phyloP scores from a whole-genome alignment of 2,797 vertebrate species.

The Sciurus vulgaris region DNA sequence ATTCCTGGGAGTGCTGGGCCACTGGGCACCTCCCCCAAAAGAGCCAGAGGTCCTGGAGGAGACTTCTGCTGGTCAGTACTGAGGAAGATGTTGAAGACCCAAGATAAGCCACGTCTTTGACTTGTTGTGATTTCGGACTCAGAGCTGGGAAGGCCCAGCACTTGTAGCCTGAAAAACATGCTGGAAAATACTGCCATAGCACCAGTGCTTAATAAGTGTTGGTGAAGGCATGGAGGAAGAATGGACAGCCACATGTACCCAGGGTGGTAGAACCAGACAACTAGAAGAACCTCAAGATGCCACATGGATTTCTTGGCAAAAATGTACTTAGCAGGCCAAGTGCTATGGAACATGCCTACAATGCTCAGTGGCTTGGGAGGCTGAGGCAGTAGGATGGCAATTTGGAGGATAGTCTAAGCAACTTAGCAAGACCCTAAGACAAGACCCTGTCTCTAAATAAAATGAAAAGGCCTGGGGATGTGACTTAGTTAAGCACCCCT shows the following conservation, averaged over 20 bases:
- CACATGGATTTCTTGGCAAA: not conserved
- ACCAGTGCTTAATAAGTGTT: accelerated
- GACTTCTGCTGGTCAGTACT: not conserved
- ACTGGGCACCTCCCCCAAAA: not conserved
- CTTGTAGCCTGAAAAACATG: too few species aligned
- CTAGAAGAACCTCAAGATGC: not conserved
- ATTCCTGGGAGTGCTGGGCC: not conserved
- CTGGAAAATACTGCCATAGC: not conserved
- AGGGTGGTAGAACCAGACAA: not conserved
- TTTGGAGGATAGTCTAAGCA: not conserved
- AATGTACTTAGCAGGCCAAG: not conserved
- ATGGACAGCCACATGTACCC: not conserved
- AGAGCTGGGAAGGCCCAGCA: not conserved
- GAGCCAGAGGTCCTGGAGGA: not conserved
- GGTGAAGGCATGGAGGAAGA: not conserved
- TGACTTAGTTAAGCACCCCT: too few species aligned
- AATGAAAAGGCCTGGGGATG: not conserved
- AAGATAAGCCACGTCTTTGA: not conserved
- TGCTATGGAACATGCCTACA: too few species aligned
- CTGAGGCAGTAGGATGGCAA: not conserved
- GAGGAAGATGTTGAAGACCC: not conserved
- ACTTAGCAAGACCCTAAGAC: not conserved
- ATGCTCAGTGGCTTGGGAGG: not conserved
- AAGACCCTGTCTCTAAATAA: not conserved
- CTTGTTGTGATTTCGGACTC: not conserved